Conservation (phyloP, 2,113 vertebrate species). For the Thoracochromis brauschi region DNA sequence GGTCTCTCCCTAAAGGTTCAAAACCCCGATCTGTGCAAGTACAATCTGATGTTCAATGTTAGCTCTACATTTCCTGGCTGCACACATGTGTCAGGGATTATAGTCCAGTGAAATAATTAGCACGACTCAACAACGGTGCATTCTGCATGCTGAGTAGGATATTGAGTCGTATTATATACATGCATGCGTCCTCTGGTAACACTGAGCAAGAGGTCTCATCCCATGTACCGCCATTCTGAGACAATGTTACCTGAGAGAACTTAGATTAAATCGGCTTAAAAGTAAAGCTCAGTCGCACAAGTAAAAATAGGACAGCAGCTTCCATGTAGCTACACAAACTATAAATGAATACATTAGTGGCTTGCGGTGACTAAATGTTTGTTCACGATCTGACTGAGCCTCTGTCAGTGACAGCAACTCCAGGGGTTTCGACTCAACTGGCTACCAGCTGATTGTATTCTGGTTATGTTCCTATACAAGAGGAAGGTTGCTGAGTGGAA, state of each 20-base stretch:
- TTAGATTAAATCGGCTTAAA: not conserved
- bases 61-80: not conserved
- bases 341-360: not conserved
- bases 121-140: not conserved
- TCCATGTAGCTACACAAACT: not conserved
- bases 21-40: not conserved
- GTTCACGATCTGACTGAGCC: accelerated
- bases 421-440: not conserved
- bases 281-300: not conserved
- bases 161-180: not conserved
- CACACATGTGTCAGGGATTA: not conserved
- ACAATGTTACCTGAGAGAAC: not conserved
- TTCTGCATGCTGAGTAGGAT: not conserved
- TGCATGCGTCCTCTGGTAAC: not conserved
- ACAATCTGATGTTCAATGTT: not conserved
- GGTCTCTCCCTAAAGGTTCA: not conserved
- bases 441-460: not conserved
- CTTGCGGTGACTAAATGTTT: not conserved
- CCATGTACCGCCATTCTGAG: not conserved
- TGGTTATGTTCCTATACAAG: not conserved
- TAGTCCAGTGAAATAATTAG: not conserved
- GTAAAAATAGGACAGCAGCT: not conserved
- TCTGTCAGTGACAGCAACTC: not conserved
- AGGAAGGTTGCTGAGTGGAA: not conserved
- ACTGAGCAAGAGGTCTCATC: not conserved